Base-by-base conservation (phyloP, 2,888 invertebrate genomes). In the Mimumesa dahlbomi region DNA sequence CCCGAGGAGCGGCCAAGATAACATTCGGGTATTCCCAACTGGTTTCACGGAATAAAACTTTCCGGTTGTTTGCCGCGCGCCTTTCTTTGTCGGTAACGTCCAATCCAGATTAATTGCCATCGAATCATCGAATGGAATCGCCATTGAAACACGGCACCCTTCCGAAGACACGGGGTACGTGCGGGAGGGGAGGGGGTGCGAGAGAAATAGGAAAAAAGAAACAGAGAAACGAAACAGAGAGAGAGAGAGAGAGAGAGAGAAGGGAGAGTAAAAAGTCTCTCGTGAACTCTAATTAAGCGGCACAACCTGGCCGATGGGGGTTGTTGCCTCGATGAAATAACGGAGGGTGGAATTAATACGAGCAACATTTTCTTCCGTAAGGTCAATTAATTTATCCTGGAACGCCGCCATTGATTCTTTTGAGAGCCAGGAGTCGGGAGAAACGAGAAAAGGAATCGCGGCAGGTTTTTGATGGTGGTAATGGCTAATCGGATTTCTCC, bases 41-140 rank as follows among this genome's bases (percentile, higher is more conserved):
- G 71, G 34, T 58, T 50, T 50, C 40, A 18, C 18, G 40, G 56
- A 64, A 66, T 74, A 67, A 75, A 71, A 75, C 21, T 75, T 61
- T 53, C 14, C 52, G 25, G 52, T 59, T 59, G 40, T 64, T 59
- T 56, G 59, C 63, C 36, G 19, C 31, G 57, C 53, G 64, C 49
- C 49, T 64, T 38, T 52, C 59, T 58, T 77, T 69, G 59, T 77
- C 67, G 70, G 38, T 18, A 54, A 57, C 68, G 77, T 77, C 74
- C 71, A 46, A 73, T 75, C 69, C 63, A 69, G 77, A 77, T 77
- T 77, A 77, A 77, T 77, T 77, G 77, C 68, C 58, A 63, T 74
- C 71, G 74, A 74, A 70, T 68, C 64, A 62, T 31, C 73, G 78
- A 81, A 77, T 76, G 73, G 75, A 65, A 71, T 74, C 59, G 66